phyloP scores from a whole-genome alignment of 2,797 vertebrate genomes.

The Argentina silus region DNA sequence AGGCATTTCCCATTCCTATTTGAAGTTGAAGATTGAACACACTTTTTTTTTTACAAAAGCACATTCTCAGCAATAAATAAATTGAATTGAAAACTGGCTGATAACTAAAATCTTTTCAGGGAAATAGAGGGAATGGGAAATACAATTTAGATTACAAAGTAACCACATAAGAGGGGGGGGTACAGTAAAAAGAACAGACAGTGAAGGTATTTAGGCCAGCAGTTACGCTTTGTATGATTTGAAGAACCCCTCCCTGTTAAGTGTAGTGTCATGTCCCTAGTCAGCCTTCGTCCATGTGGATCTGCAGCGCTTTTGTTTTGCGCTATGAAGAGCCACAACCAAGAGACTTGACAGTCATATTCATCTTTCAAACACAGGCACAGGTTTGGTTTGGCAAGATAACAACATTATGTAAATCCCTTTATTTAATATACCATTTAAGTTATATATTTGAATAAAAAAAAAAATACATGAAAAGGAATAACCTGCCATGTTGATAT shows the following conservation, averaged over 20 bases:
- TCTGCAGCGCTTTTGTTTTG: neutral
- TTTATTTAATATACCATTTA: neutral
- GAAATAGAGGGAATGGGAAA: neutral
- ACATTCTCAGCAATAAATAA: slow-evolving; percentile 6
- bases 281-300: neutral
- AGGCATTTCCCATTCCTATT: slow-evolving; percentile 4
- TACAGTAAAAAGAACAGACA: neutral
- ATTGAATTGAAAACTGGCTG: slow-evolving; percentile 1
- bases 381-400: slow-evolving; percentile 41
- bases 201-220: neutral
- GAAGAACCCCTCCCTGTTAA: neutral
- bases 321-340: slow-evolving; percentile 15
- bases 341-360: slow-evolving; percentile 7
- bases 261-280: neutral
- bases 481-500: slow-evolving; percentile 25
- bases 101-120: neutral
- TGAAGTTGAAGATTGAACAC: neutral
- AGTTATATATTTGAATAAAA: neutral
- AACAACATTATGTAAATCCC: neutral
- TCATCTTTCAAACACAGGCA: slow-evolving; percentile 35
- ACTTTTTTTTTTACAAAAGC: neutral
- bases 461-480: neutral
- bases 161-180: neutral
- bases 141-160: neutral
- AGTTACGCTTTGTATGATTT: slow-evolving; percentile 9